These are phyloP conservation scores for Acanthurus leucopareius DNA, from an alignment of 2,797 vertebrate genomes.

Conservation along the genomic window DNA sequence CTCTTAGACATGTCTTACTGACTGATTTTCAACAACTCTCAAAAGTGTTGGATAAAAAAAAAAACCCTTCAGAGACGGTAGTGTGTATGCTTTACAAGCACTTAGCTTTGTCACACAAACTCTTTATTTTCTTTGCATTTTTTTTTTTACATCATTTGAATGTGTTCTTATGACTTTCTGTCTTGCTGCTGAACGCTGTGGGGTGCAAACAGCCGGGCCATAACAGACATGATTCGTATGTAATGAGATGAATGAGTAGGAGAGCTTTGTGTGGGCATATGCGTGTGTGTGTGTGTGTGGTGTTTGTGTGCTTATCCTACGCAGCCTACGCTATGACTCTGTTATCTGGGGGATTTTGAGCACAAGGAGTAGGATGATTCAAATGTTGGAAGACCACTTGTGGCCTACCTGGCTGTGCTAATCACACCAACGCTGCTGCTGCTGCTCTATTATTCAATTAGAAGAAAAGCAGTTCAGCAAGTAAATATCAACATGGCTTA, in stretches of 20 bases:
- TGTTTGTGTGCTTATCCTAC: slow-evolving; percentile 51
- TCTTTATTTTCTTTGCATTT: slow-evolving; percentile 1
- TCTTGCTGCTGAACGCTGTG: slow-evolving; percentile 32
- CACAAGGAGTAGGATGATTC: slow-evolving; percentile 71
- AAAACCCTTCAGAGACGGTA: not conserved
- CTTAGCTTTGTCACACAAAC: not conserved
- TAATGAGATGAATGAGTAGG: slow-evolving; percentile 74
- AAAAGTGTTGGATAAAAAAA: not conserved
- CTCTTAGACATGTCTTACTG: slow-evolving; percentile 36
- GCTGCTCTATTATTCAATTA: slow-evolving; percentile 50
- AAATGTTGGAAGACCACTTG: slow-evolving; percentile 71
- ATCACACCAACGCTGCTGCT: slow-evolving; percentile 71
- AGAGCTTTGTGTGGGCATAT: slow-evolving; percentile 68
- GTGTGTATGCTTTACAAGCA: slow-evolving; percentile 1
- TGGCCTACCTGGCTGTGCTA: slow-evolving; percentile 66
- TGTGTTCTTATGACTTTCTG: slow-evolving; percentile 24
- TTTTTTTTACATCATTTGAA: slow-evolving; percentile 5
- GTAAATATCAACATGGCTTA: slow-evolving; percentile 8
- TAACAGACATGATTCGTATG: slow-evolving; percentile 63
- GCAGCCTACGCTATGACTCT: slow-evolving; percentile 74
- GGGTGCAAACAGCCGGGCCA: slow-evolving; percentile 45
- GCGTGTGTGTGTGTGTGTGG: slow-evolving; percentile 25
- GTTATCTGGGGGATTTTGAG: slow-evolving; percentile 61
- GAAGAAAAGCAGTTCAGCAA: slow-evolving; percentile 22
- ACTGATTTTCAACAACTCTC: slow-evolving; percentile 38